These are phyloP conservation scores for Horisme vitalbata DNA, from an alignment of 2,888 invertebrate genomes.

Conservation along the genomic window DNA sequence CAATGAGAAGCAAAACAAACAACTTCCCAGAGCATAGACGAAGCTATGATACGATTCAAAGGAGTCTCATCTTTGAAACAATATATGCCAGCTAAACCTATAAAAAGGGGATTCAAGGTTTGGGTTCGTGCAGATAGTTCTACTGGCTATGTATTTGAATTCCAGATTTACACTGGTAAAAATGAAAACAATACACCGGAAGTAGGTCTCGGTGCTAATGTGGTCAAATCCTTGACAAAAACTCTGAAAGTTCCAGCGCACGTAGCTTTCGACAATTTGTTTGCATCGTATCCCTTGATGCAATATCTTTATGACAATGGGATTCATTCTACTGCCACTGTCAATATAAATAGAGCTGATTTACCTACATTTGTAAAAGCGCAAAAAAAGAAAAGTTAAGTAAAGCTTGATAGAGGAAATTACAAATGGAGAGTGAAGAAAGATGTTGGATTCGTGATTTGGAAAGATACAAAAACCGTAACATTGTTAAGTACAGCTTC, in stretches of 20 bases:
- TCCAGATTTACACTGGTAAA: slow-evolving; percentile 13
- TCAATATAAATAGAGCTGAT: slow-evolving; percentile 24
- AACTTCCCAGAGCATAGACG: slow-evolving; percentile 31
- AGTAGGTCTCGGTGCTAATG: slow-evolving; percentile 19
- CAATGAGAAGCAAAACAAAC: slow-evolving; percentile 30
- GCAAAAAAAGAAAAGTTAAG: slow-evolving; percentile 11
- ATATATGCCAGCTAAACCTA: slow-evolving; percentile 39
- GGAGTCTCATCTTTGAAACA: slow-evolving; percentile 33
- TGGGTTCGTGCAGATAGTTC: slow-evolving; percentile 29
- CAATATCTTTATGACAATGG: slow-evolving; percentile 20
- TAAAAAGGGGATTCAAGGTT: slow-evolving; percentile 40
- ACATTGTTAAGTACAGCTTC: slow-evolving; percentile 11
- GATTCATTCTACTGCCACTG: slow-evolving; percentile 24
- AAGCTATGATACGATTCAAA: slow-evolving; percentile 37
- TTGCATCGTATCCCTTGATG: slow-evolving; percentile 21
- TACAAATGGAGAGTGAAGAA: slow-evolving; percentile 23
- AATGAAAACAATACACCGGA: slow-evolving; percentile 13
- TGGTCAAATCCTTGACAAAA: slow-evolving; percentile 19
- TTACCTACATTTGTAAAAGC: slow-evolving; percentile 26
- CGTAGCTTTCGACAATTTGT: slow-evolving; percentile 20
- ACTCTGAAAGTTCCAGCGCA: slow-evolving; percentile 24
- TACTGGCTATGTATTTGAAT: slow-evolving; percentile 30
- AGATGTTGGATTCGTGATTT: slow-evolving; percentile 19
- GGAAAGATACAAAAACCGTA: slow-evolving; percentile 15
- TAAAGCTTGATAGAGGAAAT: slow-evolving; percentile 18